Conservation (phyloP, 2,888 invertebrate species). For the Pterostichus madidus region DNA sequence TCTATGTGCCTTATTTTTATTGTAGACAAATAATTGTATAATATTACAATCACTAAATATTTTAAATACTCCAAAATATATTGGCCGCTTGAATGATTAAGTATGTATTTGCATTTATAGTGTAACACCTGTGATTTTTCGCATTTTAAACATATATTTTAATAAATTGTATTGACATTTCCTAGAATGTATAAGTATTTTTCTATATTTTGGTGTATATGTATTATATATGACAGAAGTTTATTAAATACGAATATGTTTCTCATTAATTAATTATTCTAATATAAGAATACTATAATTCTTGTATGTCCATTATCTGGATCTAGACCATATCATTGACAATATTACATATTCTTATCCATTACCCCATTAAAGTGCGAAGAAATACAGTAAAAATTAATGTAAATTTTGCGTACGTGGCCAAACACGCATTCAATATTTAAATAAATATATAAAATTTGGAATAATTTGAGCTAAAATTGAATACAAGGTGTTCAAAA, state of each 20-base stretch:
- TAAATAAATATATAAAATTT: no score
- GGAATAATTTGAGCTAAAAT: no score
- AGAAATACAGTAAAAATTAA: no score
- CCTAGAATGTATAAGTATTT: background rate
- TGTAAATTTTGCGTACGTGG: no score
- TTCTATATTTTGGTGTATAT: slow-evolving; percentile 39
- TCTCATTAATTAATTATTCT: background rate
- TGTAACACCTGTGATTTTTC: slow-evolving; percentile 25
- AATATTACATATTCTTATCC: no score
- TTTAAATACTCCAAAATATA: slow-evolving; percentile 28
- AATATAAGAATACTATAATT: no score
- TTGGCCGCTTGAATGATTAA: slow-evolving; percentile 28
- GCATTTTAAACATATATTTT: background rate
- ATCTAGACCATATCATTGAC: no score
- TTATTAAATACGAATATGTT: background rate
- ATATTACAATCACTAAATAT: background rate
- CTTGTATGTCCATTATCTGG: no score
- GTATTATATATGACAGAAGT: no score
- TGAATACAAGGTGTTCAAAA: no score
- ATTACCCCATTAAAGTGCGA: no score
- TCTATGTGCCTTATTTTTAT: slow-evolving; percentile 37
- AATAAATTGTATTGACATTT: slow-evolving; percentile 16
- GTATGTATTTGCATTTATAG: slow-evolving; percentile 25
- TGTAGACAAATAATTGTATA: background rate
- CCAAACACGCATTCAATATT: no score